Evolutionary conservation across 2,113 vertebrate species (phyloP).

Genomic region (Illadopsis cleaveri): DNA sequence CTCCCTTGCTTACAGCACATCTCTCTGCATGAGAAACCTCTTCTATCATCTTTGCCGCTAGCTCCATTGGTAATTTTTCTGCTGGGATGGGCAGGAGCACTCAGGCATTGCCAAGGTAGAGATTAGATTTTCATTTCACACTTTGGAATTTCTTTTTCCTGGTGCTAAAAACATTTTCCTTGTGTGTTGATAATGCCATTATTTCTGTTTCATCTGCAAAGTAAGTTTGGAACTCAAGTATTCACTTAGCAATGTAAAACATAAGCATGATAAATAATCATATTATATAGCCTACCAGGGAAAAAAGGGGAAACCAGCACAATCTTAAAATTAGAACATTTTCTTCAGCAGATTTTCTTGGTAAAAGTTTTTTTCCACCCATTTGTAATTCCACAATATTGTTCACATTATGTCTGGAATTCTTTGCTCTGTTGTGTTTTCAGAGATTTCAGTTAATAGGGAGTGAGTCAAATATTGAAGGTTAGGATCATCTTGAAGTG

Average conservation of each 20-base stretch:
- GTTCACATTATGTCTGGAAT: conserved; percentile 6
- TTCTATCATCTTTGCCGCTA: conserved; percentile 42
- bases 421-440: background rate
- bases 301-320: background rate
- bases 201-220: conserved; percentile 16
- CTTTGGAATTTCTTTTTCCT: background rate
- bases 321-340: background rate
- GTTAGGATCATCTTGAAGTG: conserved; percentile 18
- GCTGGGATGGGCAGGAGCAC: conserved; percentile 40
- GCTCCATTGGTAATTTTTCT: conserved; percentile 50
- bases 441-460: background rate
- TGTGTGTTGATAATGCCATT: background rate
- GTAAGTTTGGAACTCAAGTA: background rate
- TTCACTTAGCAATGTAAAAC: background rate
- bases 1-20: conserved; percentile 50
- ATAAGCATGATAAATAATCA: background rate
- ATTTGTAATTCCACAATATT: background rate
- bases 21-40: conserved; percentile 60
- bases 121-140: conserved; percentile 47
- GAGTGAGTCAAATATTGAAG: background rate
- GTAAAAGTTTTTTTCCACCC: background rate
- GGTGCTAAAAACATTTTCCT: conserved; percentile 8
- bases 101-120: conserved; percentile 32
- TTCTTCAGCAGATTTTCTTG: background rate
- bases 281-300: background rate